Conservation (phyloP, 2,888 invertebrate genomes). For the Lysandra bellargus region DNA sequence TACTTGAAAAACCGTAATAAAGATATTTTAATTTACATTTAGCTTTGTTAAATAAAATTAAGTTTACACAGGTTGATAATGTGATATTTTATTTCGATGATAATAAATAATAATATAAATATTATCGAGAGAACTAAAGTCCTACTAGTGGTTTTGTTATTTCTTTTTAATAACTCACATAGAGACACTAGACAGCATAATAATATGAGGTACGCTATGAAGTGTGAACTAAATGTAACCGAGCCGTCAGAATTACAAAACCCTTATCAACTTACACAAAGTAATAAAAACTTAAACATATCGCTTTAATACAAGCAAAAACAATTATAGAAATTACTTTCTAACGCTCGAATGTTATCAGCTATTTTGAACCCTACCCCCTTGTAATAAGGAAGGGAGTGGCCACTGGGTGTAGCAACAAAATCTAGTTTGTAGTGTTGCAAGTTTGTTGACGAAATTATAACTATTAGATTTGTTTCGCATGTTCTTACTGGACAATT, state of each 20-base stretch:
- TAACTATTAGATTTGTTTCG: slow-evolving; percentile 18
- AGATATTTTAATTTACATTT: no score
- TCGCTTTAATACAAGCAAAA: slow-evolving; percentile 12
- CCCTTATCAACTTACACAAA: slow-evolving; percentile 2
- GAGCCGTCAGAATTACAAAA: background rate
- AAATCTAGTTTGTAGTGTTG: background rate
- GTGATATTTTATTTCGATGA: no score
- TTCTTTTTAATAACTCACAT: background rate
- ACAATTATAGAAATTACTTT: slow-evolving; percentile 21
- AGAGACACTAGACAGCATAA: background rate
- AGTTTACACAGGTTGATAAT: no score
- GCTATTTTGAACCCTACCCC: slow-evolving; percentile 7
- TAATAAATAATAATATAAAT: no score
- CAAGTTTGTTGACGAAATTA: background rate
- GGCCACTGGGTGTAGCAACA: background rate
- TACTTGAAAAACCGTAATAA: no score
- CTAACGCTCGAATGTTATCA: slow-evolving; percentile 5
- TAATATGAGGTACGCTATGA: background rate
- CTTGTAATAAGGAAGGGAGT: background rate
- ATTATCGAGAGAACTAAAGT: no score
- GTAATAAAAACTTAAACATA: slow-evolving; percentile 1
- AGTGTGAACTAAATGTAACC: background rate
- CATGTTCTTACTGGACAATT: background rate
- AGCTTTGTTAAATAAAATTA: no score
- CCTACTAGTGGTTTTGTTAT: no score